These are phyloP conservation scores for Catamblyrhynchus diadema DNA, from an alignment of 2,797 vertebrate genomes.

Conservation along the genomic window DNA sequence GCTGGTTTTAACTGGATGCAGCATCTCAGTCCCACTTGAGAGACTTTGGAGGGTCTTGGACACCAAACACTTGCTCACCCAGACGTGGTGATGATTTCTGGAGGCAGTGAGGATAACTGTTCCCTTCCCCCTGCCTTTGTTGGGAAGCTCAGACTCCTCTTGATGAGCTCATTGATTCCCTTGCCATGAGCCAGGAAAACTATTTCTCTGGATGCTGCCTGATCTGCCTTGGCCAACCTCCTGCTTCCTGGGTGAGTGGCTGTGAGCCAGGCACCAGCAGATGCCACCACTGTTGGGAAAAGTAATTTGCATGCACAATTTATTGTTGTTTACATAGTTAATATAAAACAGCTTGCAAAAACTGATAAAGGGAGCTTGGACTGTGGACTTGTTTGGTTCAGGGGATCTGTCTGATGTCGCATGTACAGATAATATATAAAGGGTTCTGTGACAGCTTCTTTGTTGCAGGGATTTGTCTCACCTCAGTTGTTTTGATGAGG, in stretches of 20 bases:
- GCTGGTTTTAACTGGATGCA: neutral
- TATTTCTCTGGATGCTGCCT: neutral
- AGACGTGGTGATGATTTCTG: neutral
- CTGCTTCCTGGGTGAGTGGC: neutral
- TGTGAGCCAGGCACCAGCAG: neutral
- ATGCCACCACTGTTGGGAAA: neutral
- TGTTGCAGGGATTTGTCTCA: neutral
- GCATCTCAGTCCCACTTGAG: neutral
- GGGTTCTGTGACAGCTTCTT: neutral
- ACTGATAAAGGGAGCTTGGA: neutral
- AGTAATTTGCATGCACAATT: neutral
- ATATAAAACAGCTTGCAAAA: neutral
- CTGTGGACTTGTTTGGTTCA: neutral
- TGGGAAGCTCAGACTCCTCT: neutral
- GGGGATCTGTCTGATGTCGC: neutral
- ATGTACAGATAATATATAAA: neutral
- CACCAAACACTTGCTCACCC: neutral
- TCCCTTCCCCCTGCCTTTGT: neutral
- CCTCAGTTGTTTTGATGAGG: neutral
- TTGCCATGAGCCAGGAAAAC: neutral
- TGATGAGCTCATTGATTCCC: constrained; percentile 22
- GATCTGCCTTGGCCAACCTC: neutral
- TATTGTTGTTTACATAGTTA: neutral
- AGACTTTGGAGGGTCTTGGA: neutral
- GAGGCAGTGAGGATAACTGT: neutral